phyloP scores from a whole-genome alignment of 2,113 vertebrate genomes.

The Notarius quadriscutis region DNA sequence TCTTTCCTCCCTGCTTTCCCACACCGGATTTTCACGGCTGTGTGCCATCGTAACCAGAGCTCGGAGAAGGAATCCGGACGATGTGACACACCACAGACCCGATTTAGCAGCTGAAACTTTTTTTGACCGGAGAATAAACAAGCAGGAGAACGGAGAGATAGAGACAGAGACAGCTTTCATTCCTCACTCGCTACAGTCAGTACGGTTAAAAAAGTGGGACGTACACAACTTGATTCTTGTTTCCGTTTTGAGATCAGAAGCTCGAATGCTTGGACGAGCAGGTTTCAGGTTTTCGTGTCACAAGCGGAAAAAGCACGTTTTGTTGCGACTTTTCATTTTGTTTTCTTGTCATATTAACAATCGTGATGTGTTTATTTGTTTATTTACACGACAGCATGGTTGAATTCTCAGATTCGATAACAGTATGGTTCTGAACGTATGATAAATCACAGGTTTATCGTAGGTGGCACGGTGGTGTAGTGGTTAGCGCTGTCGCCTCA shows the following conservation, averaged over 20 bases:
- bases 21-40: slow-evolving; percentile 47
- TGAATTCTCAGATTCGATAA: too few species aligned
- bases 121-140: slow-evolving; percentile 44
- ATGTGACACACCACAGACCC: slow-evolving; percentile 61
- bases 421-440: too few species aligned
- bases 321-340: neutral
- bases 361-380: too few species aligned
- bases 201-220: neutral
- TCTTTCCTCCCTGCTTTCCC: slow-evolving; percentile 18
- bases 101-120: slow-evolving; percentile 69
- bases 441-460: too few species aligned
- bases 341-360: neutral
- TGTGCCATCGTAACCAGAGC: slow-evolving; percentile 65
- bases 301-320: neutral
- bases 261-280: neutral
- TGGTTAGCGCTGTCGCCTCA: too few species aligned
- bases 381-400: too few species aligned
- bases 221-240: neutral
- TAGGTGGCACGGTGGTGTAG: too few species aligned
- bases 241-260: neutral
- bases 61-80: slow-evolving; percentile 54
- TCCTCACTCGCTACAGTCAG: neutral
- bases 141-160: neutral
- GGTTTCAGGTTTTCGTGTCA: neutral
- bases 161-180: neutral